These are phyloP conservation scores for Thalassoma bifasciatum DNA, from an alignment of 2,113 vertebrate species.

Conservation along the genomic window DNA sequence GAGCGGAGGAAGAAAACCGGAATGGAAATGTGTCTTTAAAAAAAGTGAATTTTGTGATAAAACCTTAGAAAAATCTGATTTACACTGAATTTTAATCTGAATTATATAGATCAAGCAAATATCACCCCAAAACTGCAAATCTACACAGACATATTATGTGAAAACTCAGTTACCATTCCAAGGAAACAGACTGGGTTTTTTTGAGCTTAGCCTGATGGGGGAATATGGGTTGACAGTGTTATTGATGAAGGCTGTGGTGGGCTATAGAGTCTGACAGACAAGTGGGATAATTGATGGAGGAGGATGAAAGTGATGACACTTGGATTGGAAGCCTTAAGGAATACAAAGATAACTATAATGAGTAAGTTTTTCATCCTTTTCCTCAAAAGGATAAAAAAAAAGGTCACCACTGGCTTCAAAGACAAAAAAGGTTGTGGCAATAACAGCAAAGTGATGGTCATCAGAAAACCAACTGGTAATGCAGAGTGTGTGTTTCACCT, in stretches of 20 bases:
- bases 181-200: constrained; percentile 11
- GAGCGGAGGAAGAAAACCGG: not conserved
- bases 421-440: too few relatives aligned
- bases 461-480: too few relatives aligned
- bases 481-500: too few relatives aligned
- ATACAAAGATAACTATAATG: not conserved
- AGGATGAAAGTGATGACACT: constrained; percentile 16
- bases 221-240: constrained; percentile 43
- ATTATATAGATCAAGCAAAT: not conserved
- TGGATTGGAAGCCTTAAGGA: not conserved
- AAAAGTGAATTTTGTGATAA: too few relatives aligned
- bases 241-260: constrained; percentile 44
- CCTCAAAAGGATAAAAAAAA: too few relatives aligned
- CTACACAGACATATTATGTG: constrained; percentile 6
- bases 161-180: constrained; percentile 29
- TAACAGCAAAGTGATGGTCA: too few relatives aligned
- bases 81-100: not conserved
- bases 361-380: too few relatives aligned
- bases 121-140: not conserved
- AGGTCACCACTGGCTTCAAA: too few relatives aligned
- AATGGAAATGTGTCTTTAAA: not conserved
- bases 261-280: constrained; percentile 33
- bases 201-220: constrained; percentile 20
- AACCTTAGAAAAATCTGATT: constrained; percentile 10
- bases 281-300: constrained; percentile 14